Conservation (phyloP, 2,797 vertebrate species). For the Chromis chromis region DNA sequence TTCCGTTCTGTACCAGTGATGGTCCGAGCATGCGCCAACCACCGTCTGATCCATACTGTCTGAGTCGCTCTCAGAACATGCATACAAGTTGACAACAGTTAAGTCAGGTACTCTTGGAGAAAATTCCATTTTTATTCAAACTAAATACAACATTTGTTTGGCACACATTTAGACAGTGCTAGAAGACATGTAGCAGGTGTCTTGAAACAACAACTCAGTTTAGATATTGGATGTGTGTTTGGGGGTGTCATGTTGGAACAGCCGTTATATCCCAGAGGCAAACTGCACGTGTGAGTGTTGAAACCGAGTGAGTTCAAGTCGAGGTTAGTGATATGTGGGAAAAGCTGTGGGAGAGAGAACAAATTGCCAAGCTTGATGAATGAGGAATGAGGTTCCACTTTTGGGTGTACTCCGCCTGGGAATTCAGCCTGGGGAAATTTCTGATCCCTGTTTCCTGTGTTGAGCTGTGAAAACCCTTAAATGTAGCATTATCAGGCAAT, state of each 20-base stretch:
- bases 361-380: constrained; percentile 28
- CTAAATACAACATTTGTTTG: not conserved
- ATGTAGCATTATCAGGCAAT: constrained; percentile 15
- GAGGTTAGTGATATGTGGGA: constrained; percentile 50
- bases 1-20: not conserved
- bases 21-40: not conserved
- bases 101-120: not conserved
- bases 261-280: constrained; percentile 12
- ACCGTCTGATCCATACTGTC: not conserved
- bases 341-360: constrained; percentile 37
- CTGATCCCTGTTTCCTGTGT: constrained; percentile 51
- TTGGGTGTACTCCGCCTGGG: constrained; percentile 52
- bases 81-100: not conserved
- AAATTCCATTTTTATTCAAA: not conserved
- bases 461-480: constrained; percentile 47
- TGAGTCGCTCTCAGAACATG: not conserved
- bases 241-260: not conserved
- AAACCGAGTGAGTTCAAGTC: constrained; percentile 42
- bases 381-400: constrained; percentile 52
- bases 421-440: constrained; percentile 67
- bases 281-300: constrained; percentile 19
- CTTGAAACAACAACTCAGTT: not conserved
- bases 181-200: not conserved
- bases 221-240: not conserved
- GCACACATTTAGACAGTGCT: not conserved